Percentiles rank a stretch among this genome's conserved stretches.
Evolutionary conservation across 2,888 invertebrate species (phyloP).

Genomic region (Ariolimax columbianus): DNA sequence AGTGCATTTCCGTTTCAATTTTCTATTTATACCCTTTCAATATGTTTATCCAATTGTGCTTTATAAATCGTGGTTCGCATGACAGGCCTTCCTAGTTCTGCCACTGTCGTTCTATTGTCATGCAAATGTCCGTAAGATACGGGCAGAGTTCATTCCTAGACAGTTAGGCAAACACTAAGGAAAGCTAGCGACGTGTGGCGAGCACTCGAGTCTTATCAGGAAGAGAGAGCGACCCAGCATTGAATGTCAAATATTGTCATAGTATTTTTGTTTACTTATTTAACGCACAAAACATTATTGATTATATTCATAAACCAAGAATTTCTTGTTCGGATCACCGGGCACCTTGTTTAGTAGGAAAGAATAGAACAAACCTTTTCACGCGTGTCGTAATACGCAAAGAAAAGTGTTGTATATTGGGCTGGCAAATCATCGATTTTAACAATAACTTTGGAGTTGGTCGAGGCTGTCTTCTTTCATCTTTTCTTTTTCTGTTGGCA

Average conservation of each 20-base stretch:
- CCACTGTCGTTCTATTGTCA: neutral
- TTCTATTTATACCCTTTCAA: neutral
- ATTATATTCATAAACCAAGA: conserved; percentile 14
- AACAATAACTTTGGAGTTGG: no score
- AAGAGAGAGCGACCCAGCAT: neutral
- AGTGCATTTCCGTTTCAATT: neutral
- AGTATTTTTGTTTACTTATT: conserved; percentile 6
- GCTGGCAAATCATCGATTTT: no score
- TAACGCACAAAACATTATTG: neutral
- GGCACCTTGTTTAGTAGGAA: no score
- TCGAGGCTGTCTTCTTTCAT: no score
- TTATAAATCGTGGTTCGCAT: neutral
- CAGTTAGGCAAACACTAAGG: conserved; percentile 27
- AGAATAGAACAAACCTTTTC: no score
- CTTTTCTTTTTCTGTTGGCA: no score
- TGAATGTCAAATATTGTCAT: conserved; percentile 15
- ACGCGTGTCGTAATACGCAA: no score
- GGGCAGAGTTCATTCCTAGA: conserved; percentile 5
- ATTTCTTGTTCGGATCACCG: no score
- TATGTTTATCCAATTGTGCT: neutral
- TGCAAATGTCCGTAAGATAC: conserved; percentile 17
- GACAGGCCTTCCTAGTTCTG: neutral
- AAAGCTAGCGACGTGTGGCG: conserved; percentile 20
- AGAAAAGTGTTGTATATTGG: no score
- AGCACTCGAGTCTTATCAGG: conserved; percentile 12